Evolutionary conservation across 1,140 invertebrate genomes (phyloP).

Genomic region (Helicoverpa zea): DNA sequence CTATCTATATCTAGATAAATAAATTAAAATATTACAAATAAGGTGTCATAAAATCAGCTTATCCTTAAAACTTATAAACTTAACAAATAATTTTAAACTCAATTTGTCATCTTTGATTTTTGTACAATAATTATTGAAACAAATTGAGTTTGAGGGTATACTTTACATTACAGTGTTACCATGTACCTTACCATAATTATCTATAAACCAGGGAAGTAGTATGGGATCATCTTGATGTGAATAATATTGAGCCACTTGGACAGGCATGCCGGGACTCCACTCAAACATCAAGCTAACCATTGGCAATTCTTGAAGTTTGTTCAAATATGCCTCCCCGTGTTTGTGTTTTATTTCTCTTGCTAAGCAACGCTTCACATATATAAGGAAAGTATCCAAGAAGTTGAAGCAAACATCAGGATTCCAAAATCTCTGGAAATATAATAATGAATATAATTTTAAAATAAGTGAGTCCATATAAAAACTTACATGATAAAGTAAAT

Average conservation of each 20-base stretch:
- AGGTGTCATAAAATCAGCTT: too few species aligned
- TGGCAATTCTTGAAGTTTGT: slow-evolving; percentile 67
- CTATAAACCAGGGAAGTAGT: slow-evolving; percentile 70
- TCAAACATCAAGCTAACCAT: slow-evolving; percentile 71
- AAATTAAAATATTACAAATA: too few species aligned
- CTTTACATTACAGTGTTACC: slow-evolving; percentile 2
- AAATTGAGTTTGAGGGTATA: not conserved
- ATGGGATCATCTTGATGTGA: slow-evolving; percentile 77
- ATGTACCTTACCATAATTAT: slow-evolving; percentile 61
- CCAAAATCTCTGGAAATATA: slow-evolving; percentile 71
- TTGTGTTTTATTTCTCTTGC: slow-evolving; percentile 67
- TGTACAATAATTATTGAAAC: too few species aligned
- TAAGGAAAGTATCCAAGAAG: slow-evolving; percentile 77
- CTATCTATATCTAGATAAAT: too few species aligned
- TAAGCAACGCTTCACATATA: slow-evolving; percentile 75
- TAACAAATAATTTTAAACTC: too few species aligned
- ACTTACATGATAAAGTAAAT: too few species aligned
- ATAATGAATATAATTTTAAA: not conserved
- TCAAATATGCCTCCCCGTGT: slow-evolving; percentile 65
- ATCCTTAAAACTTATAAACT: too few species aligned
- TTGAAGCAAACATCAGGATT: slow-evolving; percentile 77
- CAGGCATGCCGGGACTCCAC: slow-evolving; percentile 65
- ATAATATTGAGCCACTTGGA: slow-evolving; percentile 67
- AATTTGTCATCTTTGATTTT: too few species aligned
- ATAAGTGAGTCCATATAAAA: not conserved